Percentiles rank a stretch among this genome's conserved stretches.
Evolutionary conservation across 2,888 invertebrate species (phyloP).

Genomic region (Drosophila aldrichi): DNA sequence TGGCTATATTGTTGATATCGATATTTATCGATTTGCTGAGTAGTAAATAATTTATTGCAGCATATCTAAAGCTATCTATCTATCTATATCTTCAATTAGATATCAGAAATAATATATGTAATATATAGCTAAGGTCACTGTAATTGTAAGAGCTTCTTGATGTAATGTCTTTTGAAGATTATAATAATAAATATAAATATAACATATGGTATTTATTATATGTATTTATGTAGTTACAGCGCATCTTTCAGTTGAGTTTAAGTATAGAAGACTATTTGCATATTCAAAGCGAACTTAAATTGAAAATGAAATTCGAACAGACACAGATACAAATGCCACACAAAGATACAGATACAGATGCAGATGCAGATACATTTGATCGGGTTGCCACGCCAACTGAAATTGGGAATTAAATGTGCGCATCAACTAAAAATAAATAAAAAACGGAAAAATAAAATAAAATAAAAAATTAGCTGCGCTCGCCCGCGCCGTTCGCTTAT

Average conservation of each 20-base stretch:
- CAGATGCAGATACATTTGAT: constrained; percentile 8
- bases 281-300: constrained; percentile 7
- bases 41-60: rapidly evolving
- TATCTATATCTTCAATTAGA: no score
- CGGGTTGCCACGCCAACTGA: constrained; percentile 21
- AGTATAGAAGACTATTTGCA: background rate
- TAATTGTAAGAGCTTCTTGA: background rate
- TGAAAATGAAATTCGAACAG: background rate
- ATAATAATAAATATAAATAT: no score
- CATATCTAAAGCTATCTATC: no score
- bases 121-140: background rate
- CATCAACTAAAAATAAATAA: constrained; percentile 73
- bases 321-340: constrained; percentile 6
- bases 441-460: constrained; percentile 23
- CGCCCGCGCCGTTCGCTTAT: constrained; percentile 26
- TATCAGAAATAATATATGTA: background rate
- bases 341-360: background rate
- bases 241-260: background rate
- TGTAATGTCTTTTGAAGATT: background rate
- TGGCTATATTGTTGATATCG: background rate
- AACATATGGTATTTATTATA: no score
- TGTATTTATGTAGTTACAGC: background rate
- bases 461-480: constrained; percentile 13
- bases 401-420: constrained; percentile 66
- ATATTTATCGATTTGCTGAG: background rate